Base-by-base conservation (phyloP, 2,888 invertebrate genomes). In the Zelleria hepariella region DNA sequence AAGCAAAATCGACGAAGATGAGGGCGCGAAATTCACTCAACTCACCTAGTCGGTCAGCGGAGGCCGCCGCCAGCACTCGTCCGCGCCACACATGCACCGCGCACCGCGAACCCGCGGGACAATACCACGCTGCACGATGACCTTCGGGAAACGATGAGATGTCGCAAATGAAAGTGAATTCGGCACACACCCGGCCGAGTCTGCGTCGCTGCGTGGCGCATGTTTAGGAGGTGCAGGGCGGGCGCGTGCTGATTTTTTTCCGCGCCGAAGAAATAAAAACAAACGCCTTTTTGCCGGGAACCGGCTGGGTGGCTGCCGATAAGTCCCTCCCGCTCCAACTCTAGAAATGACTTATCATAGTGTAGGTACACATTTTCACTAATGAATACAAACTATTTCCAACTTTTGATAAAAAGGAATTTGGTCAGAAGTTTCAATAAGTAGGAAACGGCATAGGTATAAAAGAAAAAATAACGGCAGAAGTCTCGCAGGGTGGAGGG, bases 141-240 rank as follows among this genome's bases (percentile, higher is more conserved):
- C 88, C 88, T 89, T 87, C 86, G 84, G 78, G 81, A 82, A 69
- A 80, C 84, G 86, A 80, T 79, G 83, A 78, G 83, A 84, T 86
- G 84, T 86, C 87, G 82, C 88, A 85, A 88, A 87, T 86, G 89
- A 89, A 89, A 89, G 89, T 89, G 90, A 90, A 88, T 86, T 78
- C 79, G 78, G 84, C 85, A 86, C 79, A 82, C 85, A 82, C 80
- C 84, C 85, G 80, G 77, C 74, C 81, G 82, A 79, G 77, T 82
- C 83, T 81, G 87, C 87, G 89, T 86, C 88, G 88, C 86, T 86
- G 89, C 89, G 88, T 86, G 85, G 89, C 89, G 89, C 89, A 89
- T 88, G 89, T 86, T 86, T 86, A 85, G 86, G 83, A 83, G 88
- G 84, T 87, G 86, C 86, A 88, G 86, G 85, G 85, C 86, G 87